Percentiles rank a stretch among this genome's conserved stretches.
Evolutionary conservation across 2,888 invertebrate genomes (phyloP).

Genomic region (Heliconius charithonia): DNA sequence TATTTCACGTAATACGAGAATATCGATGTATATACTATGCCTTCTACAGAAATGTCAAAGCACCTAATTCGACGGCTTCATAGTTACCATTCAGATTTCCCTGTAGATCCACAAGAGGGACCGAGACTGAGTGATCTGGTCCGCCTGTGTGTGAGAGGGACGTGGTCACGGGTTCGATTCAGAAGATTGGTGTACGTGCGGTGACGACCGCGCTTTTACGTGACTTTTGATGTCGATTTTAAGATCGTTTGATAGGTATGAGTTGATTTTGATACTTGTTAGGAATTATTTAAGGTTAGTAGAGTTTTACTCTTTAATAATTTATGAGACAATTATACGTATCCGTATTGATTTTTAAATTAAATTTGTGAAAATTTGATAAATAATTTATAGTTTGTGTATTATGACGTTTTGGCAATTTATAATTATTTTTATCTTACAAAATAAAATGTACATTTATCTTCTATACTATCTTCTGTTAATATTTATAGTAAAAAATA

Average conservation of each 20-base stretch:
- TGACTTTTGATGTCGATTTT: slow-evolving; percentile 69
- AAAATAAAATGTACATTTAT: too few relatives aligned
- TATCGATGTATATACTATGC: slow-evolving; percentile 68
- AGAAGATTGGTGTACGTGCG: slow-evolving; percentile 82
- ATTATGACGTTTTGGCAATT: too few relatives aligned
- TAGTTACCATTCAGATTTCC: slow-evolving; percentile 80
- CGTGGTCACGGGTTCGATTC: slow-evolving; percentile 76
- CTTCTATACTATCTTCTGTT: too few relatives aligned
- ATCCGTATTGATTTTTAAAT: too few relatives aligned
- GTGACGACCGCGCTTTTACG: slow-evolving; percentile 76
- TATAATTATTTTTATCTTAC: too few relatives aligned
- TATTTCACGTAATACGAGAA: slow-evolving; percentile 43
- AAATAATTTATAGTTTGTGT: too few relatives aligned
- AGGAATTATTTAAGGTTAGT: not conserved
- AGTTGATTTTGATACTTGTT: slow-evolving; percentile 64
- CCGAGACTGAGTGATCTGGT: slow-evolving; percentile 52
- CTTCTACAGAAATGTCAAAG: slow-evolving; percentile 78
- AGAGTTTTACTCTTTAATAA: not conserved
- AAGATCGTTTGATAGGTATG: slow-evolving; percentile 50
- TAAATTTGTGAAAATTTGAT: too few relatives aligned
- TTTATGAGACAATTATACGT: too few relatives aligned
- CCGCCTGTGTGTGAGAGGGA: slow-evolving; percentile 53
- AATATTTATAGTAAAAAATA: too few relatives aligned
- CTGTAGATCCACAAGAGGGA: slow-evolving; percentile 67
- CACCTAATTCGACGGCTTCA: slow-evolving; percentile 74